Conservation (phyloP, 1,140 invertebrate species). For the Lepidurus packardi region DNA sequence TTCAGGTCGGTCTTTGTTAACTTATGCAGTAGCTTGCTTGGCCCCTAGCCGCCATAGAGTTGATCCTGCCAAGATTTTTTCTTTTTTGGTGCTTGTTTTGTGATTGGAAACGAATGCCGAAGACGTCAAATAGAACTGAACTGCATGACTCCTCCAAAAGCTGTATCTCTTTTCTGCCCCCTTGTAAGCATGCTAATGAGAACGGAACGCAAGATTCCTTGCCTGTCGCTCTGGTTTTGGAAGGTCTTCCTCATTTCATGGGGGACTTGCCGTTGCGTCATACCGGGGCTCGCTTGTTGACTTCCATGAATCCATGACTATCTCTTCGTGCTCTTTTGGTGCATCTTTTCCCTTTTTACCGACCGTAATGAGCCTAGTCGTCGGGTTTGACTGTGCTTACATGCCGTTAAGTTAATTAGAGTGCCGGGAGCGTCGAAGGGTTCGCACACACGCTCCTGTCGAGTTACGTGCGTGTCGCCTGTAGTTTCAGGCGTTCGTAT, state of each 20-base stretch:
- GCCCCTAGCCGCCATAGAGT: neutral
- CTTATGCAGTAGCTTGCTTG: neutral
- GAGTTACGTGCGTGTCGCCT: neutral
- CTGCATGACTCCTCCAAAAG: neutral
- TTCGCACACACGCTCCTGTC: neutral
- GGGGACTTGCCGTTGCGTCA: too few relatives aligned
- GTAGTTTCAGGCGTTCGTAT: neutral
- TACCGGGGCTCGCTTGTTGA: too few relatives aligned
- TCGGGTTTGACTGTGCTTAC: neutral
- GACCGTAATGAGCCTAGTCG: neutral
- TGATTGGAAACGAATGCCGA: neutral
- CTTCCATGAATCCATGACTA: too few relatives aligned
- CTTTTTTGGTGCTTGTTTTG: neutral
- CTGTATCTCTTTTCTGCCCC: neutral
- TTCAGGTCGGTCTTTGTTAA: slow-evolving; percentile 4
- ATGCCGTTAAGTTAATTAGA: slow-evolving; percentile 1
- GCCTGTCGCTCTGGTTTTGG: too few relatives aligned
- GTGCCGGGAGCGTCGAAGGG: neutral
- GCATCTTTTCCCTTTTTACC: neutral
- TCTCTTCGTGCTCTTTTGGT: too few relatives aligned
- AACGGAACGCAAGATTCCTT: too few relatives aligned
- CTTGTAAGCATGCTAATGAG: too few relatives aligned
- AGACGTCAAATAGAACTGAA: neutral
- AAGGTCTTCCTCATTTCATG: too few relatives aligned
- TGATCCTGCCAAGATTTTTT: neutral